Evolutionary conservation across 2,888 invertebrate genomes (phyloP).

Genomic region (Cordilura impudica): DNA sequence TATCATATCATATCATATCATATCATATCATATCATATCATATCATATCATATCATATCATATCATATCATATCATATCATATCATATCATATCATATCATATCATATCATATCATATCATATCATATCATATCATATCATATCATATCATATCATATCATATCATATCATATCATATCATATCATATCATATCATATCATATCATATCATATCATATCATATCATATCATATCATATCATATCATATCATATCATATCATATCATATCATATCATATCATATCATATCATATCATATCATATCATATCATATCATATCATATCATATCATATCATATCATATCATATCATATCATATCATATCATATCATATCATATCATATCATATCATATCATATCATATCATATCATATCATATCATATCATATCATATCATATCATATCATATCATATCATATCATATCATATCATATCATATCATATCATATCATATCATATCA

Average conservation of each 20-base stretch:
- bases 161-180: conserved; percentile 22
- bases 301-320: conserved; percentile 40
- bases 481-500: too few relatives aligned
- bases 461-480: too few relatives aligned
- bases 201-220: conserved; percentile 19
- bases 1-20: conserved; percentile 13
- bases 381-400: too few relatives aligned
- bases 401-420: too few relatives aligned
- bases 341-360: too few relatives aligned
- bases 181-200: conserved; percentile 21
- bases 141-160: conserved; percentile 21
- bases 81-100: not conserved
- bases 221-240: conserved; percentile 20
- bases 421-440: too few relatives aligned
- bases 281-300: conserved; percentile 33
- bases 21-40: conserved; percentile 5
- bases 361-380: too few relatives aligned
- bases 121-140: not conserved
- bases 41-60: not conserved
- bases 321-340: too few relatives aligned
- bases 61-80: not conserved
- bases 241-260: conserved; percentile 27
- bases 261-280: conserved; percentile 37
- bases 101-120: not conserved
- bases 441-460: too few relatives aligned